Conservation (phyloP, 2,797 vertebrate genomes). For the Chaetophractus vellerosus region DNA sequence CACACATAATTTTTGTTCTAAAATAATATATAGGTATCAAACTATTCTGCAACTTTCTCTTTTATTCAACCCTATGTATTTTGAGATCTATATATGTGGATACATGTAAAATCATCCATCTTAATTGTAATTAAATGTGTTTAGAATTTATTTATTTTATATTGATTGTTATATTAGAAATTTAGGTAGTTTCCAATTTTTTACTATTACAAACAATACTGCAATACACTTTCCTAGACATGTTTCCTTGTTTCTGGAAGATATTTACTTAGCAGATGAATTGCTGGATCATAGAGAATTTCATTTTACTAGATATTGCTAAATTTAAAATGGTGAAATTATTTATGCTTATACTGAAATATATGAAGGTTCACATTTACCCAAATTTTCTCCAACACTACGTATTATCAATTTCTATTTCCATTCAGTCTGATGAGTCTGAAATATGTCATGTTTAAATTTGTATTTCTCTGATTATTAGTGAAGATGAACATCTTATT, state of each 20-base stretch:
- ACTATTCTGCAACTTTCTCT: background rate
- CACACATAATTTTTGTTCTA: too few relatives aligned
- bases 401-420: background rate
- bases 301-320: background rate
- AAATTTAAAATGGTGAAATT: background rate
- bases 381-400: background rate
- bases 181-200: background rate
- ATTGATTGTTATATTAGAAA: background rate
- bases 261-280: background rate
- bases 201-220: too few relatives aligned
- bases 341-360: background rate
- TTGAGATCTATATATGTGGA: background rate
- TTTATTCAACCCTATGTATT: background rate
- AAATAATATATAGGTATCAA: too few relatives aligned
- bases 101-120: background rate
- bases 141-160: background rate
- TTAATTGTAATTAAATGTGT: constrained; percentile 29
- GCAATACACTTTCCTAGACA: background rate
- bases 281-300: background rate
- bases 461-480: background rate
- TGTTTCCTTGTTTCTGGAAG: background rate
- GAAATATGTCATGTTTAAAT: background rate
- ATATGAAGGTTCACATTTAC: background rate
- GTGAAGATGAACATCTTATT: background rate
- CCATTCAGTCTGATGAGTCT: background rate